Base-by-base conservation (phyloP, 35 echinoderm and acorn worm species). In the Ophiothrix spiculata region DNA sequence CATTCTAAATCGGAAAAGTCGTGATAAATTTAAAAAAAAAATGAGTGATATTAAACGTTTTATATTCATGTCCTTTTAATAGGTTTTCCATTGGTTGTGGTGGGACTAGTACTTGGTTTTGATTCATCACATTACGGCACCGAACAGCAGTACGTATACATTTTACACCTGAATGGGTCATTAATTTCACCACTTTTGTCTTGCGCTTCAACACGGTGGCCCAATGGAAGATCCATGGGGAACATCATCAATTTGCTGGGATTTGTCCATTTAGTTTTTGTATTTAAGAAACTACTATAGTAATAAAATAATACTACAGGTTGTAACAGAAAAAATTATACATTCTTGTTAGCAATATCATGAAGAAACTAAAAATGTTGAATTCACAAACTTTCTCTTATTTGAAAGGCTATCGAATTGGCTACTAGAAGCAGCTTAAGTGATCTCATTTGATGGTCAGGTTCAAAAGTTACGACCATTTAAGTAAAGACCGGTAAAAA, bases 51-150 rank as follows among this genome's bases (percentile, higher is more conserved):
- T 60, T 35, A 56, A 56, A 33, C 1, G 49, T 0, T 36, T 83
- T 63, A 34, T 6, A 56, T 35, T 36, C 34, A 0, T 1, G 4
- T 21, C 16, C 0, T 40, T 78, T 77, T 23, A 39, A 33, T 56
- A 89, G 87, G 87, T 82, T 0, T 89, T 11, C 87, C 87, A 38
- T 25, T 64, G 0, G 3, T 89, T 8, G 39, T 89, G 11, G 87
- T 89, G 1, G 54, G 32, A 33, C 63, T 89, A 4, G 54, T 78
- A n/a, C 79, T 40, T 73, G 87, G 79, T 42, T 31, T 82, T 15
- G 80, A 79, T 39, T 36, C 56, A 25, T 56, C 81, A 39, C 60
- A 80, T 31, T 89, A 89, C 32, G 56, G 37, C 36, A 56, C 40
- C 36, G 80, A 54, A 41, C 78, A 89, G 38, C 80, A 81, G 87